These are phyloP conservation scores for Melanostoma scalare DNA, from an alignment of 2,888 invertebrate species.

Conservation along the genomic window DNA sequence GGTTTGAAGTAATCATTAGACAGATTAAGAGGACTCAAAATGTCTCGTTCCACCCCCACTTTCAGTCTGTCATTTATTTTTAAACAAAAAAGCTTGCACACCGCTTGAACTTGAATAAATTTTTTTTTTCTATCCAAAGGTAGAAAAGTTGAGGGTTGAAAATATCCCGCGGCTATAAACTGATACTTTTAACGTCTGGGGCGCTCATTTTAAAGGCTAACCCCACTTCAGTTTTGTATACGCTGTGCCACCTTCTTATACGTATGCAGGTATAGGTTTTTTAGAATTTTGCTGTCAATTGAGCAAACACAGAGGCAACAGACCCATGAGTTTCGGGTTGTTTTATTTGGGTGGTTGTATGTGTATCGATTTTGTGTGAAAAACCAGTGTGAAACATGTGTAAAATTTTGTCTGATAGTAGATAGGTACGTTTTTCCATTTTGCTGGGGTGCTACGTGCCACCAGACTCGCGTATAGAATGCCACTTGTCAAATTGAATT, in stretches of 20 bases:
- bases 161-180: slow-evolving; percentile 32
- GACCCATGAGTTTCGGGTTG: slow-evolving; percentile 15
- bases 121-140: slow-evolving; percentile 26
- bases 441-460: too few relatives aligned
- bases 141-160: slow-evolving; percentile 29
- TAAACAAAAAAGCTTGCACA: slow-evolving; percentile 38
- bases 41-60: slow-evolving; percentile 1
- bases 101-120: slow-evolving; percentile 62
- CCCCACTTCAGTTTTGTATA: slow-evolving; percentile 38
- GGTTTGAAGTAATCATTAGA: slow-evolving; percentile 70
- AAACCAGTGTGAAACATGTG: slow-evolving; percentile 27
- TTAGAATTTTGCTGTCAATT: slow-evolving; percentile 40
- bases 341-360: slow-evolving; percentile 29
- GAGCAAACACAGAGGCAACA: slow-evolving; percentile 7
- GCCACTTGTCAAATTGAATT: slow-evolving; percentile 65
- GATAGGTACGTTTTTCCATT: neutral
- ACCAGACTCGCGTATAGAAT: slow-evolving; percentile 32
- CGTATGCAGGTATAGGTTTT: neutral
- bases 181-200: slow-evolving; percentile 51
- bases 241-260: slow-evolving; percentile 49
- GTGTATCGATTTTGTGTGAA: slow-evolving; percentile 62
- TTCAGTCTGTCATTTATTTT: slow-evolving; percentile 29
- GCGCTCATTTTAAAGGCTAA: slow-evolving; percentile 26
- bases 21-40: slow-evolving; percentile 64
- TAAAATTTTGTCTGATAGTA: slow-evolving; percentile 38